Percentiles rank a stretch among this genome's conserved stretches.
Conservation (phyloP, 2,797 vertebrate genomes). For the Tarsius wallacei region DNA sequence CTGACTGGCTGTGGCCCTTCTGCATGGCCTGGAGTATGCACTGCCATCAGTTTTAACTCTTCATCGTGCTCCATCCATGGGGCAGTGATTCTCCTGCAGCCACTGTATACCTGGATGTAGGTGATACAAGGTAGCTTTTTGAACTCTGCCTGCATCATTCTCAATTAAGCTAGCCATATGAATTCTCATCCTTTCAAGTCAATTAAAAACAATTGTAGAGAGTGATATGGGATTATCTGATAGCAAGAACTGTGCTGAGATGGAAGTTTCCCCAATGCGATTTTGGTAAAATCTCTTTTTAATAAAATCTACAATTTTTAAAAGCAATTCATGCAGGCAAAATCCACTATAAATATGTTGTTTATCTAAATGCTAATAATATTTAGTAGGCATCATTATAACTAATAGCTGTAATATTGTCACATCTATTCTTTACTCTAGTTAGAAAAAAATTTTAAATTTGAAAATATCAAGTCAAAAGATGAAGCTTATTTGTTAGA, state of each 20-base stretch:
- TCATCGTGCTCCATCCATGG: background rate
- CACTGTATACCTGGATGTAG: background rate
- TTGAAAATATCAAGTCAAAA: conserved; percentile 35
- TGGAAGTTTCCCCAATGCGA: background rate
- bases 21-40: background rate
- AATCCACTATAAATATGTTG: background rate
- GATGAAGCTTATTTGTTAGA: background rate
- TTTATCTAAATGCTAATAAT: conserved; percentile 14
- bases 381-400: conserved; percentile 6
- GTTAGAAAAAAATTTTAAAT: background rate
- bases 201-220: background rate
- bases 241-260: background rate
- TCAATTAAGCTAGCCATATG: background rate
- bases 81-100: background rate
- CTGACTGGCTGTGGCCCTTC: background rate
- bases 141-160: background rate
- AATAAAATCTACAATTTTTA: conserved; percentile 31
- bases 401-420: background rate
- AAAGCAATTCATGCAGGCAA: conserved; percentile 39
- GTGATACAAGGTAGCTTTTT: background rate
- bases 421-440: background rate
- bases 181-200: background rate
- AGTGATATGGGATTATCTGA: background rate
- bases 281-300: conserved; percentile 10
- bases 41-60: background rate